Evolutionary conservation across 2,888 invertebrate species (phyloP), one percentile per base, ranked within the genome.

Genomic region (Automeris io): DNA sequence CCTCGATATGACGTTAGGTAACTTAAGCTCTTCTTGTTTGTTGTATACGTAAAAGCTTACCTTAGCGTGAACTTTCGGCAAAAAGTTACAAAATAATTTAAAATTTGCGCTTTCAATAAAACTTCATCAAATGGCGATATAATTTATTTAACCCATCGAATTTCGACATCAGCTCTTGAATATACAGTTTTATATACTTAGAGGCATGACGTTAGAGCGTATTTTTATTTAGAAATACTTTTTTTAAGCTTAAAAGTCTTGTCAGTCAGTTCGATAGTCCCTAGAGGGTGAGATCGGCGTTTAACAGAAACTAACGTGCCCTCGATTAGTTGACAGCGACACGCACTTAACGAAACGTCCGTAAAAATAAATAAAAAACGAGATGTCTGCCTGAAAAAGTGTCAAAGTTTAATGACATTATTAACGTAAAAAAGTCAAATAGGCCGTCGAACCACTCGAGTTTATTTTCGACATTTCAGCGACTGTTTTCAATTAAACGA

Each of bases 401-500:
- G 78, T 76, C 79, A 76, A 72, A 70, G 57, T 66, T 70, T 74
- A 74, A 77, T 71, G 66, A 69, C 61, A 66, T 67, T 60, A 58
- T 52, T 54, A 42, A 22, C 39, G 44, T 53, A 59, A 72, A 70
- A 73, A 69, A 69, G 41, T 49, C 48, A 61, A 60, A 68, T 63
- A 61, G 57, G 58, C 57, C 51, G 48, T 49, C 55, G 54, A 57
- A 57, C 53, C 18, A 13, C 26, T 31, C 12, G 12, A 41, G 22
- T 43, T 54, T 66, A 64, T 66, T 64, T 60, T 37, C 11, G 56
- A 39, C 40, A 23, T 23, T 34, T 16, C 16, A 11, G 26, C 32
- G 68, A 61, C 42, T 82, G 83, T 72, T 76, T 80, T 67, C 47
- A 75, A 82, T 83, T 82, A 80, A 64, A 60, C 61, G 47, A 68